Evolutionary conservation across 2,888 invertebrate genomes (phyloP), one percentile per base, ranked within the genome.

Genomic region (Cheilosia pagana): DNA sequence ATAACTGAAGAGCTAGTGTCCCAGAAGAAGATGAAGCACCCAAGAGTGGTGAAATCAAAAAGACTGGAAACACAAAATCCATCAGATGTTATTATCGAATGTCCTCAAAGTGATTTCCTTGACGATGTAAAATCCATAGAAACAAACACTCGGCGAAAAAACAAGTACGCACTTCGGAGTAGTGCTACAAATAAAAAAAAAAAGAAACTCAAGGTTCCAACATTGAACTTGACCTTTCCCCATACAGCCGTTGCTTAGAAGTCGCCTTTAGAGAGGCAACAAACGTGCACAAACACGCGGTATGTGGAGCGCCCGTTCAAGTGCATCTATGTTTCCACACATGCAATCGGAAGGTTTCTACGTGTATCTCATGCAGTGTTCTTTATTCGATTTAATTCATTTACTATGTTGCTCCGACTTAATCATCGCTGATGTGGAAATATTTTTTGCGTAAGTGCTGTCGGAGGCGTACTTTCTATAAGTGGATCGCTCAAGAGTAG

Each of bases 151-250:
- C 7, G 12, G 25, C 43, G 57, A 78, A 59, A 28, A 43, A 78
- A 71, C 31, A 78, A 57, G 78, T 59, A 71, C 72, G 59, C 57
- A 35, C 65, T 72, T 55, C n/a, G 52, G n/a, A 72, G 28, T 14
- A 72, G 65, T 59, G 19, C 25, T 55, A 67, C 43, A 52, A 23
- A 65, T 35, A 23, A 39, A 53, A 67, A 53, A 10, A 68, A 31
- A 45, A 67, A 53, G n/a, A 68, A 31, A 45, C 70, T 68, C 78
- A 79, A 79, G 79, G 79, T 67, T 74, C 45, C 19, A 39, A 23
- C 65, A 67, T 60, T 79, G 79, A 74, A 79, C 79, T 79, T 79
- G 79, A 79, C 74, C 79, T 79, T 79, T 68, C 65, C 25, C 25
- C 53, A n/a, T n/a, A 12, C 59, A 60, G 31, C 52, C 52, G 53